Percentiles rank a stretch among this genome's conserved stretches.
phyloP scores from a whole-genome alignment of 2,888 invertebrate species.

The Serripes groenlandicus region DNA sequence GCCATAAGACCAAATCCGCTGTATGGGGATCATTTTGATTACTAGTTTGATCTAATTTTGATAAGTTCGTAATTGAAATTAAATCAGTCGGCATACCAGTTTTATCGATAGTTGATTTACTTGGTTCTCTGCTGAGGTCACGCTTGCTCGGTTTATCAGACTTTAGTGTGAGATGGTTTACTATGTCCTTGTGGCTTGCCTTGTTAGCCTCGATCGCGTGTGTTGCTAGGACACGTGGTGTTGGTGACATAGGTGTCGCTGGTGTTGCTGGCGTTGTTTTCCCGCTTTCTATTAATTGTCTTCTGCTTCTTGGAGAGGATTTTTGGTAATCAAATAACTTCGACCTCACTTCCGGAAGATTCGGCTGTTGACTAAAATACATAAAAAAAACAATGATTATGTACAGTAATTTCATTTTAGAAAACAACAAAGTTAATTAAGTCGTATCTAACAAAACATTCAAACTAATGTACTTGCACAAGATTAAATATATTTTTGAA shows the following conservation, averaged over 20 bases:
- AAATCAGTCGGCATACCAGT: too few species aligned
- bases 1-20: too few species aligned
- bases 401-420: background rate
- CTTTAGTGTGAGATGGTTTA: constrained; percentile 17
- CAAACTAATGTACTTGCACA: too few species aligned
- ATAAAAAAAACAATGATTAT: background rate
- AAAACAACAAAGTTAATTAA: too few species aligned
- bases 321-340: constrained; percentile 59
- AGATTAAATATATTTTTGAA: too few species aligned
- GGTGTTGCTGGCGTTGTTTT: background rate
- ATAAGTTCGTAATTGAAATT: too few species aligned
- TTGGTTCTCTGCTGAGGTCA: too few species aligned
- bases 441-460: background rate
- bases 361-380: constrained; percentile 1
- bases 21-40: too few species aligned
- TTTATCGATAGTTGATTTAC: too few species aligned
- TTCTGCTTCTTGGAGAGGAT: constrained; percentile 52
- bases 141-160: background rate
- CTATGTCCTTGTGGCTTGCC: constrained; percentile 20
- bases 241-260: constrained; percentile 3
- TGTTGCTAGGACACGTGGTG: constrained; percentile 5
- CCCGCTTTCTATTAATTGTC: constrained; percentile 31
- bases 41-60: too few species aligned
- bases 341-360: constrained; percentile 33
- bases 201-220: constrained; percentile 36